Base-by-base conservation (phyloP, 2,113 vertebrate genomes). In the Melospiza georgiana region DNA sequence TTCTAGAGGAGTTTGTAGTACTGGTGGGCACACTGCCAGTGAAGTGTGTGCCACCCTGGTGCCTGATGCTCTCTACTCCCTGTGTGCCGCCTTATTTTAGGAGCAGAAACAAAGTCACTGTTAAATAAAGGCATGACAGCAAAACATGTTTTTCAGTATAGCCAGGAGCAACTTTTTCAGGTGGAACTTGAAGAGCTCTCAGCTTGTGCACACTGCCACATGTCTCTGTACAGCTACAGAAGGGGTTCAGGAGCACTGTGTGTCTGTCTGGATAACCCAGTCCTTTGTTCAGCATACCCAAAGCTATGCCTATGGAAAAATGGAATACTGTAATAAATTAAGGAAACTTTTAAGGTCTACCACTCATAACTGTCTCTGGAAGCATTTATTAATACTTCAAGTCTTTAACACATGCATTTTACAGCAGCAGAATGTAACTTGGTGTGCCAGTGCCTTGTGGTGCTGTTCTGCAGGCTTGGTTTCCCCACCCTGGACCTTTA, bases 321-420 rank as follows among this genome's bases (percentile, higher is more conserved):
- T 69, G n/a, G 73, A 92, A 87, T 46, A 23, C 22, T 49, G 51
- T 81, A 96, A 96, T 95, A 95, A 97, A 96, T 63, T 90, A 89
- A 94, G 87, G 74, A 93, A 91, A 91, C 28, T 44, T 83, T 69
- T 31, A 87, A 89, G 72, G 61, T 86, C 68, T 87, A 35, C 25
- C 46, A 65, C 61, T 82, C 20, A 1, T 44, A 74, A 92, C 41
- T 81, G 92, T 93, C 72, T 95, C 83, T 92, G 86, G 92, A 90
- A 94, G 69, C n/a, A 8, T 95, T 96, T 93, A 41, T 96, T 95
- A 84, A 61, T 81, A 61, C 62, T 87, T 88, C 52, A 92, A 21
- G 54, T 61, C 18, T 96, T 51, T 78, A 84, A 81, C 66, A 68
- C 37, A n/a, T 49, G 17, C 46, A 11, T 55, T 77, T 89, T 39